Conservation (phyloP, 2,888 invertebrate species). For the Apamea monoglypha region DNA sequence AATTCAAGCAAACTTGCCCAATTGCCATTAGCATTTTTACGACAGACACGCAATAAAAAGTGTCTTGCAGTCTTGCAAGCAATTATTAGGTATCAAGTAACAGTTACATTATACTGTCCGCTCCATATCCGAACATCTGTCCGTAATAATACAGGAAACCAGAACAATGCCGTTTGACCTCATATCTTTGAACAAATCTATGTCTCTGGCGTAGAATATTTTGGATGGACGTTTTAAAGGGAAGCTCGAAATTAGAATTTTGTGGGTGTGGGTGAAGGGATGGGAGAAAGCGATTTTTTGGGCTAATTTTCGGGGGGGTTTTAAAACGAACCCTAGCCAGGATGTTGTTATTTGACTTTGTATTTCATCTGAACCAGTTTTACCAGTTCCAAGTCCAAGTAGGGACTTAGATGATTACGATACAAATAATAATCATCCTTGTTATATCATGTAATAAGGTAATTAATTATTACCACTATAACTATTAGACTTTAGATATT, state of each 20-base stretch:
- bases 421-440: neutral
- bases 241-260: conserved; percentile 86
- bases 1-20: conserved; percentile 34
- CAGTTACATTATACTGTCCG: conserved; percentile 47
- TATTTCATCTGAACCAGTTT: neutral
- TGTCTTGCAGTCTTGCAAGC: conserved; percentile 38
- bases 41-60: conserved; percentile 38
- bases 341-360: neutral
- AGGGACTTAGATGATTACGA: neutral
- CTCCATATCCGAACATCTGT: conserved; percentile 57
- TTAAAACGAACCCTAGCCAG: neutral
- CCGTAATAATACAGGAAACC: conserved; percentile 77
- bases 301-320: neutral
- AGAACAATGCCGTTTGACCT: conserved; percentile 82
- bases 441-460: neutral
- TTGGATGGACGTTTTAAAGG: conserved; percentile 84
- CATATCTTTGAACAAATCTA: conserved; percentile 83
- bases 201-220: conserved; percentile 85
- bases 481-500: neutral
- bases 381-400: neutral
- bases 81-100: conserved; percentile 43
- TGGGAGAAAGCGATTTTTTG: conserved; percentile 54
- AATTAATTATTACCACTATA: neutral
- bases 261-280: conserved; percentile 70
- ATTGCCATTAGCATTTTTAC: conserved; percentile 44